Evolutionary conservation across 2,888 invertebrate species (phyloP), one percentile per base, ranked within the genome.

Genomic region (Cephus rjabovi): DNA sequence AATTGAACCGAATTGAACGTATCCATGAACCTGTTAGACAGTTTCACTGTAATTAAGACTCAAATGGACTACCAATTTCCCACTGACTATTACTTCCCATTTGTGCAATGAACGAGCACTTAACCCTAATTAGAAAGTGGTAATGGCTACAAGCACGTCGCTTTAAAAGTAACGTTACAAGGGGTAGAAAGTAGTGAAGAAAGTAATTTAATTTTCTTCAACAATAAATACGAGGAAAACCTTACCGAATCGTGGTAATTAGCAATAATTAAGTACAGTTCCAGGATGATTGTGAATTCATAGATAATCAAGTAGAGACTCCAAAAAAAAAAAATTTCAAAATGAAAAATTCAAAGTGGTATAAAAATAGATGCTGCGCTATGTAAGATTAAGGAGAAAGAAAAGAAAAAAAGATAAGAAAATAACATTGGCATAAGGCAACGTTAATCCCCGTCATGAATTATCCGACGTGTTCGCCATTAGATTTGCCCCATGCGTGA

Each of bases 401-500:
- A 35, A 12, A 15, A 0, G 23, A 15, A 23, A 40, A 9, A 40
- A 4, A 15, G 4, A 15, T 4, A 6, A 15, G 15, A 40, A 23
- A 15, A 56, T 15, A 56, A 56, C 40, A 56, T 56, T 23, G 40
- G 40, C 40, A 30, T 4, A 70, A 15, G 33, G 30, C 71, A 71
- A 33, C 31, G 71, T 71, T 31, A 71, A 71, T 71, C 71, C 31
- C 12, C 33, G 4, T 71, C 71, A 71, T 71, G 71, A 71, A 71
- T 71, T 71, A 71, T 71, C 33, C 12, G 71, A 71, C 71, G 71
- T 71, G 71, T 71, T 71, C 71, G 71, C 12, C 31, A 71, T 71
- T 71, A 71, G 33, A 33, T 71, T 71, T 33, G 71, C 71, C 71
- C 71, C 71, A 71, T 33, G 71, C 31, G 12, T 71, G 71, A 71